Evolutionary conservation across 92 coral and sea anemone species (phyloP), one percentile per base, ranked within the genome.

Genomic region (Ricordea florida): DNA sequence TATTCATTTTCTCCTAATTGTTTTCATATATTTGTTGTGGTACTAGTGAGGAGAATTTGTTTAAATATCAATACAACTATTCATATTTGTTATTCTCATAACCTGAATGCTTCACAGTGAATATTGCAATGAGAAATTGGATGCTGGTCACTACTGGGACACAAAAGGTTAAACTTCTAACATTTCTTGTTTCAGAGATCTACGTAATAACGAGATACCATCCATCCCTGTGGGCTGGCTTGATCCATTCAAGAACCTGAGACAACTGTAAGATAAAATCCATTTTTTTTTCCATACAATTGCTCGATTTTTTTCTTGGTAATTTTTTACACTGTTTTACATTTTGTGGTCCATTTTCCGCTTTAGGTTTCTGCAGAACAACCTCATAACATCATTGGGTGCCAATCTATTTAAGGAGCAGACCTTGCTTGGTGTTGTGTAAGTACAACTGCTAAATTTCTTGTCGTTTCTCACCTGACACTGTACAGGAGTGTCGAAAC

Each of bases 161-260:
- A n/a, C n/a, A n/a, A n/a, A n/a, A n/a, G n/a, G n/a, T n/a, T n/a
- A n/a, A n/a, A n/a, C n/a, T n/a, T n/a, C n/a, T 27, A 24, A 31
- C 47, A 17, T n/a, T n/a, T n/a, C n/a, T 22, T 13, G 38, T 78
- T 73, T 25, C 57, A 91, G 97, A 35, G 89, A 87, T 37, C 32
- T 91, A 24, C 76, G 62, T 15, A 29, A 79, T 33, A 91, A 91
- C 52, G 65, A 86, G 58, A 87, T 91, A 18, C 90, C 90, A 21
- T 77, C 90, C 17, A 79, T 91, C 17, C 69, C 78, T 9, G 45
- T 40, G 9, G 92, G 86, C 1, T 82, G 84, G 67, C 75, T 91
- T 57, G 90, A 87, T 47, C 43, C 66, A 14, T 85, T 83, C 20
- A 65, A 85, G n/a, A 75, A 59, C 38, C 85, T 91, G 16, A 22